phyloP scores from a whole-genome alignment of 2,797 vertebrate species.

The Schizopygopsis malacanthus region DNA sequence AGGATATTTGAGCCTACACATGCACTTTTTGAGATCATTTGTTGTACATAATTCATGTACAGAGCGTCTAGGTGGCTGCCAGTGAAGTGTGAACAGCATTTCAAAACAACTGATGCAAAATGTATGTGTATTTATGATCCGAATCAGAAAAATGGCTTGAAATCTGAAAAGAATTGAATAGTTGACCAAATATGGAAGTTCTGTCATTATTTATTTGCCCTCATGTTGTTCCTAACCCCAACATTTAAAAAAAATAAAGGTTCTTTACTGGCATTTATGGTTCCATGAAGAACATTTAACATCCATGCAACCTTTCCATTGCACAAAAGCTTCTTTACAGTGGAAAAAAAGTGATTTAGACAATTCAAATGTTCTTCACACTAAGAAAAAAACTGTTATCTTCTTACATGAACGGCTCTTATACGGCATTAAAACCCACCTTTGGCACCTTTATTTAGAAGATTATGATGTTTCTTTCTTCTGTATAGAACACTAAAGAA shows the following conservation, averaged over 20 bases:
- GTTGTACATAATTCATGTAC: slow-evolving; percentile 52
- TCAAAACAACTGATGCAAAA: not conserved
- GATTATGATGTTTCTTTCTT: not conserved
- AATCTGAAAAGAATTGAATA: not conserved
- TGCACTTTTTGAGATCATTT: slow-evolving; percentile 37
- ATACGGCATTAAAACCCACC: not conserved
- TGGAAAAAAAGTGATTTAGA: not conserved
- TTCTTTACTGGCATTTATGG: not conserved
- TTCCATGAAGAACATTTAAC: not conserved
- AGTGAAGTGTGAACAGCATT: slow-evolving; percentile 42
- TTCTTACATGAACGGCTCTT: not conserved
- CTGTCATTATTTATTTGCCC: not conserved
- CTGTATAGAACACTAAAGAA: not conserved
- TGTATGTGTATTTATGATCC: not conserved
- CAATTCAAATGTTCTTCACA: not conserved
- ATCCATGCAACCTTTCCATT: not conserved
- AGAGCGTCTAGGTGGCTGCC: slow-evolving; percentile 52
- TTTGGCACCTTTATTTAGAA: not conserved
- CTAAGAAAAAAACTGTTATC: not conserved
- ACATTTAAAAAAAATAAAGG: not conserved
- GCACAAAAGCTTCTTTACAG: not conserved
- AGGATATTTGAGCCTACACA: slow-evolving; percentile 31
- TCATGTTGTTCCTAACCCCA: not conserved
- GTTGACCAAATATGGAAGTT: not conserved
- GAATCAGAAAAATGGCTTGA: not conserved